Percentiles rank a stretch among this genome's conserved stretches.
These are phyloP conservation scores for Amphipoea oculea DNA, from an alignment of 2,888 invertebrate species.

Conservation along the genomic window DNA sequence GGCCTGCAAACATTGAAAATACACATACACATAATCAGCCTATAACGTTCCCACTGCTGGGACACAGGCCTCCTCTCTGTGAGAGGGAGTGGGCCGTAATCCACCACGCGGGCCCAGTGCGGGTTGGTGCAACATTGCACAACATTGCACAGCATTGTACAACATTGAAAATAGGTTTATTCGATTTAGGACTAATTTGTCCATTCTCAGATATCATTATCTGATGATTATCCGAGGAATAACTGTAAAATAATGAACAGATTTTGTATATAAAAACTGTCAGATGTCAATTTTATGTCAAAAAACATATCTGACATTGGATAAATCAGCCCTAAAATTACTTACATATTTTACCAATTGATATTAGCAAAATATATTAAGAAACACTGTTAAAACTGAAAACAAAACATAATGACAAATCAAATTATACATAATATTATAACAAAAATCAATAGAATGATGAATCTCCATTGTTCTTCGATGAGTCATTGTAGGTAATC, in stretches of 20 bases:
- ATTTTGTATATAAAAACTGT: background rate
- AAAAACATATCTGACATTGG: background rate
- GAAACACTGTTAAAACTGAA: too few species aligned
- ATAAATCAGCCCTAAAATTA: background rate
- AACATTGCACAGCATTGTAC: too few species aligned
- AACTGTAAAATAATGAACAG: too few species aligned
- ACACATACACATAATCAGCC: too few species aligned
- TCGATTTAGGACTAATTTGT: background rate
- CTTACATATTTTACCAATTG: background rate
- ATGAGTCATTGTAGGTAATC: slow-evolving; percentile 41
- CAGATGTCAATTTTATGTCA: background rate
- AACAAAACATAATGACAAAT: too few species aligned
- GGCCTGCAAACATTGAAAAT: background rate
- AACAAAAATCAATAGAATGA: too few species aligned
- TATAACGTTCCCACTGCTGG: too few species aligned
- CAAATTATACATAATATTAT: too few species aligned
- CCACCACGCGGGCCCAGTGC: too few species aligned
- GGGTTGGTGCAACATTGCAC: too few species aligned
- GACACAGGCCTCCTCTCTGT: too few species aligned
- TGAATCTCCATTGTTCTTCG: slow-evolving; percentile 35
- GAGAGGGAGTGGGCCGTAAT: too few species aligned
- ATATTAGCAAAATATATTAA: background rate
- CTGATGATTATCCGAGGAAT: background rate
- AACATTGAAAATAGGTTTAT: background rate
- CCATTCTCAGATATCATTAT: background rate